phyloP scores from a whole-genome alignment of 2,797 vertebrate species.

The Dendrocincla tyrannina region DNA sequence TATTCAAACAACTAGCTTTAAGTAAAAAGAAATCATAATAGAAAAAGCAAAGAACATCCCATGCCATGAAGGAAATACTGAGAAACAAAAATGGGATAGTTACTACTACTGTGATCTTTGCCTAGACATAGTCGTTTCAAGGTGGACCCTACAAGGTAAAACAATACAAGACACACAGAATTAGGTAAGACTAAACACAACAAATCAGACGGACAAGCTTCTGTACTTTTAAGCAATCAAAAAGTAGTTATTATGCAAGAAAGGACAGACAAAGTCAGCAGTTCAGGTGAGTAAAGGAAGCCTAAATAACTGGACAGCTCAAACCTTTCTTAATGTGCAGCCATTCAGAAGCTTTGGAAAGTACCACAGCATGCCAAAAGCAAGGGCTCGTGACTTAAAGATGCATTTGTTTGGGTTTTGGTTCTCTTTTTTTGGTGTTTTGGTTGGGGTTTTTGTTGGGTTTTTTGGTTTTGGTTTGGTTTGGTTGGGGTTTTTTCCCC shows the following conservation, averaged over 20 bases:
- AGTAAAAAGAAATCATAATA: neutral
- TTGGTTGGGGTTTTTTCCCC: neutral
- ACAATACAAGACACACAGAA: constrained; percentile 88
- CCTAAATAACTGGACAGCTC: constrained; percentile 73
- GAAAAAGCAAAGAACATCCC: constrained; percentile 65
- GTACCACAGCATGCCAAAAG: constrained; percentile 65
- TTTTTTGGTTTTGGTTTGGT: neutral
- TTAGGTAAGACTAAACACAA: constrained; percentile 88
- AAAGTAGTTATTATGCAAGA: constrained; percentile 80
- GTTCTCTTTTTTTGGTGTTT: neutral
- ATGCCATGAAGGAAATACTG: constrained; percentile 83
- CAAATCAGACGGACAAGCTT: constrained; percentile 81
- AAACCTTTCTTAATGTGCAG: constrained; percentile 68
- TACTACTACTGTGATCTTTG: constrained; percentile 98
- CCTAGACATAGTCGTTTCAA: constrained; percentile 98
- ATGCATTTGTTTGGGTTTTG: neutral
- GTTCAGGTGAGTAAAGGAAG: constrained; percentile 75
- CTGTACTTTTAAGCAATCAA: constrained; percentile 84
- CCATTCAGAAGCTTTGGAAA: constrained; percentile 63
- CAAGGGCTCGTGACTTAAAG: constrained; percentile 58
- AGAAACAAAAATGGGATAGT: constrained; percentile 90
- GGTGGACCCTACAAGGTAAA: constrained; percentile 96
- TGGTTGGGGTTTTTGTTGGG: neutral
- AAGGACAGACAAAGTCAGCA: constrained; percentile 82
- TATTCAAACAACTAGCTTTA: constrained; percentile 58